Base-by-base conservation (phyloP, 2,888 invertebrate genomes). In the Hirtodrosophila confusa region DNA sequence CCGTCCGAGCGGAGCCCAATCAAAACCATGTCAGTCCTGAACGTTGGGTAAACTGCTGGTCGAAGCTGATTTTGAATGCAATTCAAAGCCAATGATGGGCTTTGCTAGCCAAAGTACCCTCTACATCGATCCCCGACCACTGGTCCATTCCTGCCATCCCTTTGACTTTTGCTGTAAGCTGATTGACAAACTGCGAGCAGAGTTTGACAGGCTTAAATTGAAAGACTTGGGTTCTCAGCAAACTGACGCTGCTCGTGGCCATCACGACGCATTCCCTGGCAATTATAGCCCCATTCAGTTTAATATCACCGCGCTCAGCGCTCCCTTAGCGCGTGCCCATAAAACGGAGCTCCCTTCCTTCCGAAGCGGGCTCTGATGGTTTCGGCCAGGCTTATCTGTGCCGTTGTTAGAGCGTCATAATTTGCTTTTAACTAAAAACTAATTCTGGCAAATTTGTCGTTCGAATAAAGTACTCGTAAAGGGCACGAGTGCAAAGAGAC, bases 401-500 rank as follows among this genome's bases (percentile, higher is more conserved):
- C 57, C 10, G 7, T 31, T 35, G 37, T 10, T 41, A 35, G 51
- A 49, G 75, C 71, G 78, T 55, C 87, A 84, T 86, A 86, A 80
- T 82, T 86, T 84, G 87, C 86, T 78, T 85, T 87, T 70, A 85
- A 85, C 86, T 82, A 79, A 86, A 88, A 84, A 84, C 84, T 84
- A 83, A 88, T 86, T 83, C 67, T 63, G 70, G 61, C 80, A 75
- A 84, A 84, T 84, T 84, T 88, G 83, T 83, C 80, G 66, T 67
- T 43, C 80, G 70, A 86, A 87, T 87, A 79, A 83, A 86, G 88
- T 31, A 31, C 31, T 31, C 31, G 31, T 31, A 31, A 31, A 31
- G 7, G 31, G 31, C 31, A 7, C 4, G 31, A 9, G 31, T 9
- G 9, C 7, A 31, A 3, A 31, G 9, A 31, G 31, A 8, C 7